Percentiles rank a stretch among this genome's conserved stretches.
Evolutionary conservation across 2,888 invertebrate species (phyloP).

Genomic region (Drosophila ezoana): DNA sequence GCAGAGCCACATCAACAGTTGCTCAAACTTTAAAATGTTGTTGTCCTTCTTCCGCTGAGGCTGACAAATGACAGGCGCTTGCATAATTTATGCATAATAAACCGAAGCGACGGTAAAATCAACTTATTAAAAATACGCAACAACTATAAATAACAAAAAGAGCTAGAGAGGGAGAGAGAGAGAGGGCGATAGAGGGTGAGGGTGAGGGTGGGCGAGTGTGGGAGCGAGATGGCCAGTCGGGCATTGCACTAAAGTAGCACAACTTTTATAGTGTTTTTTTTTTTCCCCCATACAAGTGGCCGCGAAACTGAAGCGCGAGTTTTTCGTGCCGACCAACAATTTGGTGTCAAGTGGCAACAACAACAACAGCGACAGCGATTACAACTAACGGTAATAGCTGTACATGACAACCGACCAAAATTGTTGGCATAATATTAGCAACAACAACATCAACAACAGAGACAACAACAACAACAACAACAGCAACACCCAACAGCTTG

Average conservation of each 20-base stretch:
- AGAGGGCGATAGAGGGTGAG: background rate
- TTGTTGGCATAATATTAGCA: conserved; percentile 61
- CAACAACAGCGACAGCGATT: conserved; percentile 39
- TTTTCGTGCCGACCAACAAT: conserved; percentile 51
- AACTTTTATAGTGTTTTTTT: conserved; percentile 28
- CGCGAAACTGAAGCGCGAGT: conserved; percentile 59
- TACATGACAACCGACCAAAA: conserved; percentile 74
- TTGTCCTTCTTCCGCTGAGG: conserved; percentile 28
- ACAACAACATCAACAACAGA: conserved; percentile 16
- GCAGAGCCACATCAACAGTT: conserved; percentile 17
- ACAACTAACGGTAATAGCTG: conserved; percentile 77
- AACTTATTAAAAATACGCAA: conserved; percentile 72
- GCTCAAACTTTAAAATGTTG: conserved; percentile 53
- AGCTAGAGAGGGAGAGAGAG: conserved; percentile 3
- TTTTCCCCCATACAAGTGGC: conserved; percentile 52
- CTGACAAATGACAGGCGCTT: conserved; percentile 43
- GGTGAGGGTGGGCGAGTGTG: background rate
- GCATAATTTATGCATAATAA: conserved; percentile 78
- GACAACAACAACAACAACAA: background rate
- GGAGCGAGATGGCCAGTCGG: background rate
- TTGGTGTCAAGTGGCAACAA: conserved; percentile 77
- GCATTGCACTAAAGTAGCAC: conserved; percentile 17
- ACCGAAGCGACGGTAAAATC: conserved; percentile 64
- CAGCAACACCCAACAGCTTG: conserved; percentile 34
- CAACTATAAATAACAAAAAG: conserved; percentile 68